Conservation (phyloP, 2,113 vertebrate genomes). For the Pseudorhombus dupliciocellatus region DNA sequence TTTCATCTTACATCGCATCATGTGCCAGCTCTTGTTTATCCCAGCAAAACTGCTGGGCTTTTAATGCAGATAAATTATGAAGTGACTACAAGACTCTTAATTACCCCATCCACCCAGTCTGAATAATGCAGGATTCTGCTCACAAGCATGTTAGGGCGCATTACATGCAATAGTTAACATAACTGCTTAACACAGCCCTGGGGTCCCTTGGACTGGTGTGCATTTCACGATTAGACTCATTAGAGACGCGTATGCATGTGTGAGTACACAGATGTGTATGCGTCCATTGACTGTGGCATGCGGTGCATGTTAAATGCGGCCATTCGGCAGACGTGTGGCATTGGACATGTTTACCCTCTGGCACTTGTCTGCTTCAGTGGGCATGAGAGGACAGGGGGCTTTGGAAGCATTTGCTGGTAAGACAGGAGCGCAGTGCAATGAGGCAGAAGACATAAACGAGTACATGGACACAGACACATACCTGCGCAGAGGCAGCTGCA, state of each 20-base stretch:
- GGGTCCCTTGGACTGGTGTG: slow-evolving; percentile 59
- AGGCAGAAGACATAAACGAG: slow-evolving; percentile 51
- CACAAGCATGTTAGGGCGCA: slow-evolving; percentile 59
- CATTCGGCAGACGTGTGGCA: slow-evolving; percentile 52
- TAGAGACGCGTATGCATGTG: slow-evolving; percentile 58
- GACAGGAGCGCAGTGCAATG: slow-evolving; percentile 22
- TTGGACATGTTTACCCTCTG: slow-evolving; percentile 73
- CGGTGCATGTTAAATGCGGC: slow-evolving; percentile 67
- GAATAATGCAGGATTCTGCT: slow-evolving; percentile 78
- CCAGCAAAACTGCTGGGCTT: slow-evolving; percentile 45
- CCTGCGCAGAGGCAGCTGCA: slow-evolving; percentile 35
- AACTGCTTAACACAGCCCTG: slow-evolving; percentile 66
- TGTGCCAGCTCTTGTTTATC: slow-evolving; percentile 71
- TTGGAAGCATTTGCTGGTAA: slow-evolving; percentile 45
- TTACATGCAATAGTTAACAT: slow-evolving; percentile 73
- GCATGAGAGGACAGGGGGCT: slow-evolving; percentile 47
- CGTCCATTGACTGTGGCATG: slow-evolving; percentile 55
- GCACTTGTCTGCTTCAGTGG: slow-evolving; percentile 67
- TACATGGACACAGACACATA: slow-evolving; percentile 34
- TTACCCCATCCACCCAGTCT: slow-evolving; percentile 67
- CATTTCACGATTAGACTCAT: slow-evolving; percentile 69
- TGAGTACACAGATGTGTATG: slow-evolving; percentile 53
- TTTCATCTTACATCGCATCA: slow-evolving; percentile 57
- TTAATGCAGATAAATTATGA: slow-evolving; percentile 78
- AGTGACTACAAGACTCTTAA: slow-evolving; percentile 74